Evolutionary conservation across 2,113 vertebrate genomes (phyloP), one percentile per base, ranked within the genome.

Genomic region (Ahaetulla prasina): DNA sequence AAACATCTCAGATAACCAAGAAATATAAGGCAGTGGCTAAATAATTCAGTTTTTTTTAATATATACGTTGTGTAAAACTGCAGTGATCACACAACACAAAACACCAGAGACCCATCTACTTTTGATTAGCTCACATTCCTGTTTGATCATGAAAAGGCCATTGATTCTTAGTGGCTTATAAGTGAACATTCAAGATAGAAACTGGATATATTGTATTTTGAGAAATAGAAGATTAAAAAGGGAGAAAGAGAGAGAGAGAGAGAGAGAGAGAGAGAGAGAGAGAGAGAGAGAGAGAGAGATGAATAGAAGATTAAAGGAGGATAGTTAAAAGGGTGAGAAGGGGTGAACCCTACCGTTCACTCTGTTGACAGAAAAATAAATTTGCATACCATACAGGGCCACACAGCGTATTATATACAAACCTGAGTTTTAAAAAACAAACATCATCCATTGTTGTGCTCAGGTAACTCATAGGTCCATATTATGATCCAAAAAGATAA

Each of bases 1-100:
- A 92, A 90, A 93, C 94, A 89, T 92, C 92, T 14, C 92, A 94
- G 94, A 95, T 95, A 94, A 55, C 45, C 93, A 93, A 85, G 50
- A 91, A 57, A 89, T 89, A 49, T 85, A 92, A 92, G 91, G 84
- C 35, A 52, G 68, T 4, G 30, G 74, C 89, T 89, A 92, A 89
- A 89, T 35, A 60, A 89, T 92, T 89, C 88, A 92, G 89, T 89
- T 84, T 92, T 92, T n/a, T 92, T 60, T 6, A 20, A 53, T 54
- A 25, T 85, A 54, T 39, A 39, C 43, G 88, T 85, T 14, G 53
- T 39, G n/a, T 27, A n/a, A 92, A 92, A 85, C 43, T 92, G 68
- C 91, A 50, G 18, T 10, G 18, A 92, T 50, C 68, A 85, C 45
- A 89, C 39, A 60, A 85, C 30, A 3, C 2, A 50, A 89, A 60